phyloP scores from a whole-genome alignment of 23 tunicate species.

The Trididemnum miniatum region DNA sequence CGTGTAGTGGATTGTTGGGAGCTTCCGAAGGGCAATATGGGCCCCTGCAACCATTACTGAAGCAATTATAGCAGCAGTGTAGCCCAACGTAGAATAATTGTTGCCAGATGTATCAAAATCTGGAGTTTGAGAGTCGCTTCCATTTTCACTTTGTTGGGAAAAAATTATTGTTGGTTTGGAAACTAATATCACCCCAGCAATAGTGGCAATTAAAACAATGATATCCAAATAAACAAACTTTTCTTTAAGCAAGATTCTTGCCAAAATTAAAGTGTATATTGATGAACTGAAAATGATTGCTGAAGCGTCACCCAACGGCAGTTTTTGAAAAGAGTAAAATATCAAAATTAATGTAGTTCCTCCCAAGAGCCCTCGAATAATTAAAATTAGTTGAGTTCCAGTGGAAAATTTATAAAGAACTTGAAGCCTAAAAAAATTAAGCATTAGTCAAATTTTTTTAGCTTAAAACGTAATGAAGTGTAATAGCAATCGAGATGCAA shows the following conservation, averaged over 20 bases:
- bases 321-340: slow-evolving; percentile 47
- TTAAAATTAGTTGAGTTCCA: slow-evolving; percentile 13
- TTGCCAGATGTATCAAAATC: neutral
- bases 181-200: slow-evolving; percentile 28
- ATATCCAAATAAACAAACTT: slow-evolving; percentile 18
- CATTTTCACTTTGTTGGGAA: neutral
- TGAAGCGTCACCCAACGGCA: slow-evolving; percentile 50
- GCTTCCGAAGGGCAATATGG: slow-evolving; percentile 11
- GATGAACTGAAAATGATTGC: slow-evolving; percentile 46
- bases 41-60: slow-evolving; percentile 1
- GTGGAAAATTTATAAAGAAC: neutral
- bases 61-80: slow-evolving; percentile 15
- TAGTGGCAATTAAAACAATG: neutral
- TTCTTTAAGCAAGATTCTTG: slow-evolving; percentile 41
- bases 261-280: slow-evolving; percentile 17
- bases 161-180: slow-evolving; percentile 18
- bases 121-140: neutral
- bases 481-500: neutral
- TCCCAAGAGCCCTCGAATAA: slow-evolving; percentile 27
- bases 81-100: neutral
- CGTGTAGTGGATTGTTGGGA: neutral
- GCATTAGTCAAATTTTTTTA: neutral
- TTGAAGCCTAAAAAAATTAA: slow-evolving; percentile 10
- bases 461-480: neutral
- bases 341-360: slow-evolving; percentile 20